A percentile compares a stretch with the other conserved stretches of the same genome.
Evolutionary conservation across 2,888 invertebrate genomes (phyloP).

Genomic region (Taenaris catops): DNA sequence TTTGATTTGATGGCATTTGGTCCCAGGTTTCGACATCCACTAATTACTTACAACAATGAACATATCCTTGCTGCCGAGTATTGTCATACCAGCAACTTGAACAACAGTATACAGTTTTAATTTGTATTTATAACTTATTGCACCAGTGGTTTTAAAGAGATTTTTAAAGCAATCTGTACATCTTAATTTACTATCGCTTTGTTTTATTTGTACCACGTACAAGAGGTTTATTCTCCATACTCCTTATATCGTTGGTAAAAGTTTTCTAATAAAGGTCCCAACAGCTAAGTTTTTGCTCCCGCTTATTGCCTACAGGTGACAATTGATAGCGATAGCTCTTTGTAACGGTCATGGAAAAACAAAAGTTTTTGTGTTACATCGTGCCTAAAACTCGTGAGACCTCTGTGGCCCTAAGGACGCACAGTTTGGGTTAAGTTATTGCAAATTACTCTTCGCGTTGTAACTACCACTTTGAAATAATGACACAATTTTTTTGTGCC

Average conservation of each 20-base stretch:
- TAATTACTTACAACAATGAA: too few species aligned
- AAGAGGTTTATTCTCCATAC: constrained; percentile 65
- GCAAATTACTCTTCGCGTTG: constrained; percentile 1
- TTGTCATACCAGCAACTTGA: too few species aligned
- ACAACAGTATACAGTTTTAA: too few species aligned
- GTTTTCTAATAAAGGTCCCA: constrained; percentile 75
- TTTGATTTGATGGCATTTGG: too few species aligned
- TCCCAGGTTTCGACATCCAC: too few species aligned
- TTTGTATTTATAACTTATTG: too few species aligned
- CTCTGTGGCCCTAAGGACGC: constrained; percentile 4
- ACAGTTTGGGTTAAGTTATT: constrained; percentile 16
- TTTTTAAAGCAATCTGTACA: not conserved
- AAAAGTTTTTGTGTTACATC: constrained; percentile 29
- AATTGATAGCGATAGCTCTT: constrained; percentile 72
- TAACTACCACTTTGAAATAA: constrained; percentile 1
- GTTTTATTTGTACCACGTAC: constrained; percentile 73
- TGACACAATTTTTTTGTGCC: too few species aligned
- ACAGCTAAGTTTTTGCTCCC: constrained; percentile 56
- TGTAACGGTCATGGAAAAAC: constrained; percentile 57
- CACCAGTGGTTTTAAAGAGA: too few species aligned
- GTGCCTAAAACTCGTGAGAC: constrained; percentile 21
- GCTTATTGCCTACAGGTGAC: constrained; percentile 74
- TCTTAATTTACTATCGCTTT: constrained; percentile 14
- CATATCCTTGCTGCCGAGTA: too few species aligned
- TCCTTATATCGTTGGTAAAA: constrained; percentile 53